Conservation (phyloP, 2,797 vertebrate species). For the Sebastes elongatus region DNA sequence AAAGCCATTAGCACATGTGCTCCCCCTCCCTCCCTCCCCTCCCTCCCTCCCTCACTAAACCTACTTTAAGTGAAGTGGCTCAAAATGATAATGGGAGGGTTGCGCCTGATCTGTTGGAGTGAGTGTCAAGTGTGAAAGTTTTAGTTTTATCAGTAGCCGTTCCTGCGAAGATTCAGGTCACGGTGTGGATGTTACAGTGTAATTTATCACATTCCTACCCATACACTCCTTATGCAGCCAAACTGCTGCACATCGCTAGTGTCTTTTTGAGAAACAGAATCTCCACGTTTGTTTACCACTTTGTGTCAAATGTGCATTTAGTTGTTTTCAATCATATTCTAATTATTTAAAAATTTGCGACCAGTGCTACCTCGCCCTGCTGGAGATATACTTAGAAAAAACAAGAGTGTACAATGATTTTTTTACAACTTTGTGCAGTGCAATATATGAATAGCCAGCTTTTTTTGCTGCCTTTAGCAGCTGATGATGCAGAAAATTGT, state of each 20-base stretch:
- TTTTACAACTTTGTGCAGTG: neutral
- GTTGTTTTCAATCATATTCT: constrained; percentile 15
- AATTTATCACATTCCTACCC: constrained; percentile 32
- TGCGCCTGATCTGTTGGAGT: constrained; percentile 7
- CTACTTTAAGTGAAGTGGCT: constrained; percentile 15
- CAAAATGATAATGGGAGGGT: constrained; percentile 17
- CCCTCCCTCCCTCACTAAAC: neutral
- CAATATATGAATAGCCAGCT: neutral
- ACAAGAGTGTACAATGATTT: neutral
- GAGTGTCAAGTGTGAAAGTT: constrained; percentile 38
- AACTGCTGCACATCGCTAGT: constrained; percentile 7
- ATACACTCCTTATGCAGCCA: neutral
- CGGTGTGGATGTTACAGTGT: constrained; percentile 20
- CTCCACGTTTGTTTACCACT: constrained; percentile 8
- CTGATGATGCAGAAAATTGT: constrained; percentile 51
- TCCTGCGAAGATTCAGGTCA: constrained; percentile 21
- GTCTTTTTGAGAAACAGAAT: constrained; percentile 25
- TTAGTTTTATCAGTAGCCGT: constrained; percentile 35
- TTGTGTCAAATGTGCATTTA: constrained; percentile 22
- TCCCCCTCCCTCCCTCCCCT: too few relatives aligned
- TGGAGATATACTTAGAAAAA: neutral
- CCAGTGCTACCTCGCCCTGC: neutral
- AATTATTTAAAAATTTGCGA: neutral
- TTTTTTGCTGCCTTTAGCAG: constrained; percentile 16
- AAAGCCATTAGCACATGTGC: neutral